Evolutionary conservation across 2,888 invertebrate genomes (phyloP).

Genomic region (Caenorhabditis angaria): DNA sequence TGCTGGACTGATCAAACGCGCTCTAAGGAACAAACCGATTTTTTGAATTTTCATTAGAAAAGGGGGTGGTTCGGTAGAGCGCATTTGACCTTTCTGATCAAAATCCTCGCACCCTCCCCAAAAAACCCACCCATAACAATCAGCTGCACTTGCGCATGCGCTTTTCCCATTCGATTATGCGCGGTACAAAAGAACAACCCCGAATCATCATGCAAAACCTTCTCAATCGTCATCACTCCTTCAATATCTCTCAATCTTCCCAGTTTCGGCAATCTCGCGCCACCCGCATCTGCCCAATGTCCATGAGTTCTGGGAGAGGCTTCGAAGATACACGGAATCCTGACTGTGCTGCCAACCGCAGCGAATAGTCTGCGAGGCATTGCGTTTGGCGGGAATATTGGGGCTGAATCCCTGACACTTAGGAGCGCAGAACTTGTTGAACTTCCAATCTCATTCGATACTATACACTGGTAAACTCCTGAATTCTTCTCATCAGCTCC

Average conservation of each 20-base stretch:
- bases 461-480: slow-evolving; percentile 63
- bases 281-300: slow-evolving; percentile 60
- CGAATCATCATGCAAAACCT: slow-evolving; percentile 55
- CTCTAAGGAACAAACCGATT: too few relatives aligned
- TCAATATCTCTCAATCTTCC: slow-evolving; percentile 50
- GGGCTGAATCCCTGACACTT: slow-evolving; percentile 56
- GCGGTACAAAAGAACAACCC: slow-evolving; percentile 67
- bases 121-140: slow-evolving; percentile 54
- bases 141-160: slow-evolving; percentile 62
- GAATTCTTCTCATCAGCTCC: slow-evolving; percentile 49
- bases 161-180: slow-evolving; percentile 60
- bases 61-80: too few relatives aligned
- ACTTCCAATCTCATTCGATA: slow-evolving; percentile 51
- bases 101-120: too few relatives aligned
- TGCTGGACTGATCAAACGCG: too few relatives aligned
- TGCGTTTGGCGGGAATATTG: slow-evolving; percentile 62
- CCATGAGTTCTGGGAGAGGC: slow-evolving; percentile 60
- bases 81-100: too few relatives aligned
- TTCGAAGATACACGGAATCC: slow-evolving; percentile 65
- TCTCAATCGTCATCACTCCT: slow-evolving; percentile 51
- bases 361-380: slow-evolving; percentile 65
- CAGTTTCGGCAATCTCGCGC: slow-evolving; percentile 31
- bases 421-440: slow-evolving; percentile 56
- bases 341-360: slow-evolving; percentile 55
- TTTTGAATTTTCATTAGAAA: too few relatives aligned